These are phyloP conservation scores for Psittacula echo DNA, from an alignment of 2,797 vertebrate species.

Conservation along the genomic window DNA sequence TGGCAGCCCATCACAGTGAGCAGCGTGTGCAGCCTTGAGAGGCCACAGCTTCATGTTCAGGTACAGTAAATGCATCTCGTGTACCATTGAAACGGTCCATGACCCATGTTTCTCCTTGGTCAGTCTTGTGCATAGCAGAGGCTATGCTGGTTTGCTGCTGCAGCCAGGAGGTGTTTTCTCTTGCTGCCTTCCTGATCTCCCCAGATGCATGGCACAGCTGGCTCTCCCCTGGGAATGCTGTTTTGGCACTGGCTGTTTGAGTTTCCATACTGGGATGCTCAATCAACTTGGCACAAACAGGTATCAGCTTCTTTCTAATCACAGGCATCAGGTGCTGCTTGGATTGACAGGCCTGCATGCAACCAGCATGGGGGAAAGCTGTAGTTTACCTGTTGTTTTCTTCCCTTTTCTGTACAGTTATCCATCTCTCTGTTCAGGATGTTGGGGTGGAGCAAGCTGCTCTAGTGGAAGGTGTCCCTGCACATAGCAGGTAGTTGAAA, in stretches of 20 bases:
- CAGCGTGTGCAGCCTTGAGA: accelerated
- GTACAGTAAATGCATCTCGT: neutral
- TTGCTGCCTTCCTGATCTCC: neutral
- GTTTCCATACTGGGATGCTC: neutral
- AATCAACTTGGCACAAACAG: neutral
- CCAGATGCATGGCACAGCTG: accelerated
- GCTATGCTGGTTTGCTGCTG: neutral
- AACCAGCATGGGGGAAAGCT: neutral
- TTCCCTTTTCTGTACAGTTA: neutral
- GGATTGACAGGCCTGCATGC: neutral
- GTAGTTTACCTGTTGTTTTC: neutral
- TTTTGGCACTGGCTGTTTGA: accelerated
- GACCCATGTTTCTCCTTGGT: neutral
- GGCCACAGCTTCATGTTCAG: neutral
- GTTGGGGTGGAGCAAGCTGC: neutral
- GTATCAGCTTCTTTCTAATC: neutral
- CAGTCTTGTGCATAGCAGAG: neutral
- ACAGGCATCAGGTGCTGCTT: neutral
- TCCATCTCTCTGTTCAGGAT: neutral
- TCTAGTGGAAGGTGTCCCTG: neutral
- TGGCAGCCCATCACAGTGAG: accelerated
- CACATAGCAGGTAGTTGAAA: too few relatives aligned
- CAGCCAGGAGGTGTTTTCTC: neutral
- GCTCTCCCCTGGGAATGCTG: accelerated
- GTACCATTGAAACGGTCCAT: neutral